Evolutionary conservation across 2,113 vertebrate species (phyloP), one percentile per base, ranked within the genome.

Genomic region (Acanthochromis polyacanthus): DNA sequence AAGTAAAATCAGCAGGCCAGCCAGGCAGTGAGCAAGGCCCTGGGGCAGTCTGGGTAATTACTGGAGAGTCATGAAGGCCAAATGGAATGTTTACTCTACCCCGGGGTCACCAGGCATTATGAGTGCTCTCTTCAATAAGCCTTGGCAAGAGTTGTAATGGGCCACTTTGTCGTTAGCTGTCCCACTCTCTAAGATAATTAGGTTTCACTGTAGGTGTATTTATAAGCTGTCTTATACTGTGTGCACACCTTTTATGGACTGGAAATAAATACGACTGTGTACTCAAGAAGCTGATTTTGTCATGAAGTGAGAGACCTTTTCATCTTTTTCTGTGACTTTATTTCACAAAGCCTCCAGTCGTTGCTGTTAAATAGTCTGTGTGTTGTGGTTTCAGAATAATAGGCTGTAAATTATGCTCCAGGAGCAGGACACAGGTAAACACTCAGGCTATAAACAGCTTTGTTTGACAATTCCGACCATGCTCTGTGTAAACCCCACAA

Each of bases 1-100:
- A 65, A 77, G 89, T 87, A 90, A 94, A 93, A 81, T 78, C 78
- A 83, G 32, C 75, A 73, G 71, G 60, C 57, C 61, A 69, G 82
- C 28, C 72, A 78, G 79, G 85, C 80, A 83, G 67, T 17, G 56
- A 80, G 89, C 50, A 38, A 73, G 40, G 86, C 93, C 93, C 89
- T 66, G 62, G 89, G 92, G 92, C 88, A 89, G 67, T 81, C 78
- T 93, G 90, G 89, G 87, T 94, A 94, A 95, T 95, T 93, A 91
- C 92, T 89, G 72, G 80, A 86, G 19, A 93, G 88, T 93, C 92
- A 94, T 91, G 89, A 93, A 93, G 93, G 93, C 86, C 91, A 93
- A 89, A 94, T 92, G 87, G 89, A 93, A 93, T 93, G 93, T 93
- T 94, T 95, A 93, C 87, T 81, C 88, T 90, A 88, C 90, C 91